Percentiles rank a stretch among this genome's conserved stretches.
Evolutionary conservation across 35 echinoderm and acorn worm genomes (phyloP).

Genomic region (Ophioderma brevispina): DNA sequence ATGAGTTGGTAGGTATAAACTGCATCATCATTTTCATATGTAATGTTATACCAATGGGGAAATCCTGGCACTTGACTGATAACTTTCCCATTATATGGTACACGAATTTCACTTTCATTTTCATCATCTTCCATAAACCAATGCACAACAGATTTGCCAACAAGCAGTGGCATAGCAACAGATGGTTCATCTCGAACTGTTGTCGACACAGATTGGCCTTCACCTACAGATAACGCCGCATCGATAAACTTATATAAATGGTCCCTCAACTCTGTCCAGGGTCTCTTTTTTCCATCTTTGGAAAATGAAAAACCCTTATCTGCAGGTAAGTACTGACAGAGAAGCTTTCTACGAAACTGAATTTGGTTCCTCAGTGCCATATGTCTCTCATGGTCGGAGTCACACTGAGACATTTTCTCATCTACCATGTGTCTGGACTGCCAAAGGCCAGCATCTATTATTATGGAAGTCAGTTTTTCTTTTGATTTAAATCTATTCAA

Average conservation of each 20-base stretch:
- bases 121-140: background rate
- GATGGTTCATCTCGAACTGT: background rate
- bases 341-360: background rate
- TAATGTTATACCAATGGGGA: slow-evolving; percentile 56
- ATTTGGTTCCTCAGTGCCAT: slow-evolving; percentile 26
- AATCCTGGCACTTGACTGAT: slow-evolving; percentile 57
- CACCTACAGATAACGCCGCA: background rate
- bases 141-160: background rate
- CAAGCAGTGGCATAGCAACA: background rate
- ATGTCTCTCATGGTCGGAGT: slow-evolving; percentile 19
- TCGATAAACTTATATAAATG: background rate
- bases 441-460: background rate
- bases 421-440: background rate
- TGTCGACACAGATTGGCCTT: background rate
- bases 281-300: background rate
- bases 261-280: background rate
- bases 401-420: slow-evolving; percentile 12
- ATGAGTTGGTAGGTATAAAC: slow-evolving; percentile 55
- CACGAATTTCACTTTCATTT: too few species aligned
- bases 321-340: slow-evolving; percentile 9
- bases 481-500: background rate
- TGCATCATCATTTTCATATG: slow-evolving; percentile 44
- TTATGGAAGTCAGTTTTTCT: background rate
- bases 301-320: slow-evolving; percentile 33
- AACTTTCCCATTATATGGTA: slow-evolving; percentile 49